These are phyloP conservation scores for Tinamus guttatus DNA, from an alignment of 2,113 vertebrate genomes.

Conservation along the genomic window DNA sequence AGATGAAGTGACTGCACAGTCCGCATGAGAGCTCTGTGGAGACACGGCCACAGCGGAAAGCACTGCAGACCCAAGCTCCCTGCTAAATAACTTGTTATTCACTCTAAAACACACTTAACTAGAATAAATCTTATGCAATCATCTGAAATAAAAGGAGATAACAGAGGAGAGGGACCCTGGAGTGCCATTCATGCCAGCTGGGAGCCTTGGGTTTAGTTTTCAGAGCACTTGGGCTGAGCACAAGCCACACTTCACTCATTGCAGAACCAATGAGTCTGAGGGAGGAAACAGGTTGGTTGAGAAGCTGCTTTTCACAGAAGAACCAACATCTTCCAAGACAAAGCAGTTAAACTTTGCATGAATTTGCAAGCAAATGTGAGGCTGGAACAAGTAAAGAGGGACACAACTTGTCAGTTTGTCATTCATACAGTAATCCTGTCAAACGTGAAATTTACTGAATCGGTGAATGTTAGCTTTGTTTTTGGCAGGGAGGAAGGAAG, in stretches of 20 bases:
- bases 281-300: slow-evolving; percentile 32
- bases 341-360: slow-evolving; percentile 54
- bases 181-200: neutral
- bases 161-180: neutral
- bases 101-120: neutral
- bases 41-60: neutral
- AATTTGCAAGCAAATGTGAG: slow-evolving; percentile 66
- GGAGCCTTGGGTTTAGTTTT: neutral
- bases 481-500: neutral
- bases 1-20: neutral
- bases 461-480: slow-evolving; percentile 40
- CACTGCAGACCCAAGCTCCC: fast-evolving
- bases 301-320: slow-evolving; percentile 17
- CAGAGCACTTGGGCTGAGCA: neutral
- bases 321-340: slow-evolving; percentile 35
- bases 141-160: neutral
- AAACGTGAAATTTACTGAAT: neutral
- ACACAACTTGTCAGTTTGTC: slow-evolving; percentile 50
- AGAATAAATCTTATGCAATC: neutral
- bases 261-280: neutral
- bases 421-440: slow-evolving; percentile 31
- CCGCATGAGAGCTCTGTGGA: neutral
- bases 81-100: neutral
- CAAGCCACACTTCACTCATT: neutral
- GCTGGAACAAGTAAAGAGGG: slow-evolving; percentile 50